A percentile compares a stretch with the other conserved stretches of the same genome.
Evolutionary conservation across 1,140 invertebrate genomes (phyloP).

Genomic region (Lysiphlebus fabarum): DNA sequence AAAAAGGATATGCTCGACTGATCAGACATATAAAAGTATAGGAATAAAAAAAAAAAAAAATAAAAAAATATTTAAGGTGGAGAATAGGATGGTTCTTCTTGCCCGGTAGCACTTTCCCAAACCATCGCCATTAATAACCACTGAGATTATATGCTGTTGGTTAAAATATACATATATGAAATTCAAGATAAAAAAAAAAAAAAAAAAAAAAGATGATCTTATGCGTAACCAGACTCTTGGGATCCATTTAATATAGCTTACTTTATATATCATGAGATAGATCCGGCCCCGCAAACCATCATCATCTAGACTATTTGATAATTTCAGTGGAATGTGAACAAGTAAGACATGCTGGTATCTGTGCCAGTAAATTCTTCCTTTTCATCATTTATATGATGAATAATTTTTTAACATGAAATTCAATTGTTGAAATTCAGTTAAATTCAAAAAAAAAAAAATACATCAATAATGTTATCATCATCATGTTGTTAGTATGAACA

Average conservation of each 20-base stretch:
- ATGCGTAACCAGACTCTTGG: background rate
- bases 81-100: conserved; percentile 13
- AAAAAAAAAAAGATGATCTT: background rate
- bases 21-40: background rate
- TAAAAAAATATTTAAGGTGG: background rate
- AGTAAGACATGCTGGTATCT: background rate
- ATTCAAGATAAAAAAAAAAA: too few species aligned
- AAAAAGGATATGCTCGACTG: too few species aligned
- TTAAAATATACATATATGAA: background rate
- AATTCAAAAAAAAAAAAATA: too few species aligned
- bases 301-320: background rate
- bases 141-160: conserved; percentile 23
- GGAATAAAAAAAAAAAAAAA: conserved; percentile 12
- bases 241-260: background rate
- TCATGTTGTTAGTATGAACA: too few species aligned
- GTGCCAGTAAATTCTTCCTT: background rate
- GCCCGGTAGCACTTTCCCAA: conserved; percentile 26
- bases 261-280: background rate
- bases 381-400: too few species aligned
- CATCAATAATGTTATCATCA: too few species aligned
- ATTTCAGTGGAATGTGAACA: background rate
- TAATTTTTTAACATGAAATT: too few species aligned
- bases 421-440: too few species aligned
- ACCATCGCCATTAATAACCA: conserved; percentile 26
- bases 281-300: background rate